Base-by-base conservation (phyloP, 1,140 invertebrate genomes). In the Heliothis virescens region DNA sequence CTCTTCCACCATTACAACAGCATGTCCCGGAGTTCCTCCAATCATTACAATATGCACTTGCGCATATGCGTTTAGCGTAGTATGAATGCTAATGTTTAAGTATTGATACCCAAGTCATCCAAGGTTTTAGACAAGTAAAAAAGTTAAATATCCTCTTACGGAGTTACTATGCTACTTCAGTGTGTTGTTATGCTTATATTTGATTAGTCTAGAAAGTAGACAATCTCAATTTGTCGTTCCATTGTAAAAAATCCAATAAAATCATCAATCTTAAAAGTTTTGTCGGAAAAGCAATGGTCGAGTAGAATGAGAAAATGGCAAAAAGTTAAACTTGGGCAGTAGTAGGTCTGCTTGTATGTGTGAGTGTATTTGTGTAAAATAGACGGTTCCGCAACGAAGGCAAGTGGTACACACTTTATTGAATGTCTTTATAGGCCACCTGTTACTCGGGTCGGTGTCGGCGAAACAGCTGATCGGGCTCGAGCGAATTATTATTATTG, bases 351-450 rank as follows among this genome's bases (percentile, higher is more conserved):
- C 59, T 57, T 82, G 73, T 67, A 72, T 83, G 84, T 82, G 82
- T 83, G 79, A 87, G 83, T 82, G 82, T 86, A 83, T 85, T 89
- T 89, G 85, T 87, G 86, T 88, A 90, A 91, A 91, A 90, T 87
- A 87, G 82, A 91, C 80, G 86, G 89, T 89, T 87, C 85, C 87
- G 87, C 79, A 87, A 87, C 87, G 86, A 92, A 94, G 89, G 90
- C 89, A 92, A 94, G 89, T 91, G 87, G 90, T 91, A 89, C 88
- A 91, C 90, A 92, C 85, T 95, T 95, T 92, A 95, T 94, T 92
- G 91, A 94, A 94, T 94, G 92, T 94, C 93, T 95, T 94, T 94
- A 95, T 94, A 92, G 92, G 90, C 93, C 93, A 95, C 94, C 94
- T 95, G 94, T 95, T 95, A 94, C 89, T 88, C 87, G 90, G 90